These are phyloP conservation scores for Calosoma granatense DNA, from an alignment of 1,140 invertebrate genomes.

Conservation along the genomic window DNA sequence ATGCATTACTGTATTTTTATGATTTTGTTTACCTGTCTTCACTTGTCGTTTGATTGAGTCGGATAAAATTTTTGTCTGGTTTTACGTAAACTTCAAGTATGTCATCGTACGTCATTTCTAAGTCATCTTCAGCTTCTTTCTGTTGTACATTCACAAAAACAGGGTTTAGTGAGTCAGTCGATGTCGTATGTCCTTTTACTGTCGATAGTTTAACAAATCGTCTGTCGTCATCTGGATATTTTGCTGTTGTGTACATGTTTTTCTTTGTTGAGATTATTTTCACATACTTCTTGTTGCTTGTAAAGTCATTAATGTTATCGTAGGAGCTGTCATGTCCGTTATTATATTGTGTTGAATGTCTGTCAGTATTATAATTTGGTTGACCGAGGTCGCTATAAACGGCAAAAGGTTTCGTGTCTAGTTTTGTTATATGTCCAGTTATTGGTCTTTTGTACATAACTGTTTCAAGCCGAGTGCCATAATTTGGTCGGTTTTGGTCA, in stretches of 20 bases:
- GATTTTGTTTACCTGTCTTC: too few relatives aligned
- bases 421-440: neutral
- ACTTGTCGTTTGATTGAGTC: too few relatives aligned
- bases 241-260: slow-evolving; percentile 27
- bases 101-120: slow-evolving; percentile 20
- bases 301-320: slow-evolving; percentile 45
- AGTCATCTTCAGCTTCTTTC: slow-evolving; percentile 23
- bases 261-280: slow-evolving; percentile 25
- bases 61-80: too few relatives aligned
- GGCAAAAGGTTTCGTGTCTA: neutral
- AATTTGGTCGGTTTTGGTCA: neutral
- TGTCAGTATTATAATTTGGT: slow-evolving; percentile 28
- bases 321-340: slow-evolving; percentile 22
- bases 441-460: neutral
- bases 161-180: neutral
- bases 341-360: slow-evolving; percentile 16
- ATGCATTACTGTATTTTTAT: too few relatives aligned
- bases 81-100: slow-evolving; percentile 11
- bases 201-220: slow-evolving; percentile 29
- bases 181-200: slow-evolving; percentile 19
- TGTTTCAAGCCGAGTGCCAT: neutral
- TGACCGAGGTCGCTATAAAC: slow-evolving; percentile 15
- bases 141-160: slow-evolving; percentile 18
- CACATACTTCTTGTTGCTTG: slow-evolving; percentile 33
- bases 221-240: slow-evolving; percentile 34